Conservation (phyloP, 2,113 vertebrate species). For the Dendrocopos noguchii region DNA sequence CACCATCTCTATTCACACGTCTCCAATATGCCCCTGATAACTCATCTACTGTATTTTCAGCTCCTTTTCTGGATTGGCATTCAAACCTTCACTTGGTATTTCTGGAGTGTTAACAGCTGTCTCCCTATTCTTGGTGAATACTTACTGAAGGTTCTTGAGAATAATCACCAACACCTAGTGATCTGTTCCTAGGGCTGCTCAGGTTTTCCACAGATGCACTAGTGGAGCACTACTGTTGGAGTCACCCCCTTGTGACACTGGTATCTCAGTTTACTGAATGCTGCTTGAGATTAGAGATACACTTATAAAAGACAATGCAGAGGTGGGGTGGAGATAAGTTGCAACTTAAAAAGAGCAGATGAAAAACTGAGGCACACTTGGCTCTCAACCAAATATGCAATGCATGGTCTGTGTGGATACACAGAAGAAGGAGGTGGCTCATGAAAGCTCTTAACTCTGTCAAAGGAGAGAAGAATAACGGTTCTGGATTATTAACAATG, state of each 20-base stretch:
- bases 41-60: constrained; percentile 54
- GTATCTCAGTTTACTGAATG: not conserved
- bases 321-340: constrained; percentile 33
- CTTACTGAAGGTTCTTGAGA: constrained; percentile 54
- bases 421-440: not conserved
- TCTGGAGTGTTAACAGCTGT: constrained; percentile 70
- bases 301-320: constrained; percentile 39
- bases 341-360: constrained; percentile 35
- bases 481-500: not conserved
- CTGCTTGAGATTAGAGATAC: constrained; percentile 39
- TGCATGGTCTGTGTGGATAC: not conserved
- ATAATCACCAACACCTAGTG: constrained; percentile 50
- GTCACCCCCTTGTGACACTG: constrained; percentile 22
- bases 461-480: constrained; percentile 8
- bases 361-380: constrained; percentile 28
- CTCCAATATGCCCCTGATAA: constrained; percentile 54
- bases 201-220: not conserved
- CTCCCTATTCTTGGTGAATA: constrained; percentile 63
- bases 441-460: constrained; percentile 48
- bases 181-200: constrained; percentile 11
- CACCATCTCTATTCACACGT: constrained; percentile 58
- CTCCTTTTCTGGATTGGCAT: constrained; percentile 70
- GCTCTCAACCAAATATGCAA: constrained; percentile 38
- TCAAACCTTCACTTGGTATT: constrained; percentile 58
- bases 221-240: not conserved